Evolutionary conservation across 2,113 vertebrate genomes (phyloP), one percentile per base, ranked within the genome.

Genomic region (Grammomys dolichurus): DNA sequence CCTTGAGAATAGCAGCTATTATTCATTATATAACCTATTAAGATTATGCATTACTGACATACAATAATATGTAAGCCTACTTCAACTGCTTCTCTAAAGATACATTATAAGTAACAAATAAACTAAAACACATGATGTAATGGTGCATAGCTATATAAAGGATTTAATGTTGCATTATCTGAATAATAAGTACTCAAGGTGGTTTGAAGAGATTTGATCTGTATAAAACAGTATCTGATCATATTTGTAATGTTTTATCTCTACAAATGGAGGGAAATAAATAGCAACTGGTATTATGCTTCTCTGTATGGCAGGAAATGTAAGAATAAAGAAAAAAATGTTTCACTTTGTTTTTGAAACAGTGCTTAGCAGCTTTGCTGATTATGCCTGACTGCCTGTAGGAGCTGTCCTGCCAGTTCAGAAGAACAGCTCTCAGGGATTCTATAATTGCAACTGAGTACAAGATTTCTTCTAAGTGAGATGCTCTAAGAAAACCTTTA

Each of bases 251-350:
- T 63, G 3, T 85, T 69, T 87, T 87, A 73, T 51, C 20, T 82
- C 60, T 63, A 28, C n/a, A 90, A 48, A 87, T 58, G 51, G 89
- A 82, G 36, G 80, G 43, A 95, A 89, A 43, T 33, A 80, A 87
- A 70, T 56, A 56, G 80, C 90, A 94, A 67, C 28, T 54, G 69
- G 65, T 75, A 80, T 46, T 54, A 16, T 63, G 54, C 43, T 85
- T 85, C 20, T 81, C 85, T 70, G 43, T 90, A 58, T 51, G 60
- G 80, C 31, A 12, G 75, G 54, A 72, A 88, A 95, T 31, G 31
- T 16, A 93, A 56, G 9, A 56, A 43, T 43, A 76, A 67, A 67
- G 63, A 96, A 95, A 89, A 80, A 89, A 90, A 95, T 93, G 85
- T 40, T 94, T 90, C 12, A 1, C 54, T 26, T 31, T 63, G n/a